Evolutionary conservation across 2,113 vertebrate genomes (phyloP).

Genomic region (Murina feae): DNA sequence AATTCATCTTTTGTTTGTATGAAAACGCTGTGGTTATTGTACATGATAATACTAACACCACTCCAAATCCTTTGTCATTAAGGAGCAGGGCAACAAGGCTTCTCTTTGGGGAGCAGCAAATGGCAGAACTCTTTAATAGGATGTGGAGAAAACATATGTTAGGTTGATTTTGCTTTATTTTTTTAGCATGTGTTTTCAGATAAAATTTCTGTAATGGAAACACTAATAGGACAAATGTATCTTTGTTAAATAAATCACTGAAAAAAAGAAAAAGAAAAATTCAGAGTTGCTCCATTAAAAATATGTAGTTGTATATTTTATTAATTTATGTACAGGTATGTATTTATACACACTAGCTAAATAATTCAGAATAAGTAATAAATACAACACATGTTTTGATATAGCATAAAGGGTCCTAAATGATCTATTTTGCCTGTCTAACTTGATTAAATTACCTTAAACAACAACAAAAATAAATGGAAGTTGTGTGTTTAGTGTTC

Average conservation of each 20-base stretch:
- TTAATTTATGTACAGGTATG: not conserved
- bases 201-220: not conserved
- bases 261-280: not conserved
- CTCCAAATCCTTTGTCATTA: not conserved
- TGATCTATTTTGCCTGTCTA: not conserved
- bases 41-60: not conserved
- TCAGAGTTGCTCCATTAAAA: not conserved
- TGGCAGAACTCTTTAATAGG: not conserved
- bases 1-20: not conserved
- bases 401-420: not conserved
- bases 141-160: not conserved
- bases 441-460: not conserved
- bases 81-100: not conserved
- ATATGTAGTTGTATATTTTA: not conserved
- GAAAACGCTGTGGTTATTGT: not conserved
- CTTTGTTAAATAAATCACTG: not conserved
- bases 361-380: not conserved
- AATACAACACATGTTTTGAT: not conserved
- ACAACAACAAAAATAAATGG: not conserved
- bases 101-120: not conserved
- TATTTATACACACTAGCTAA: not conserved
- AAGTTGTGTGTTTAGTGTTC: not conserved
- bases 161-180: not conserved
- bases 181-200: not conserved
- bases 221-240: not conserved